phyloP scores from a whole-genome alignment of 2,888 invertebrate species.

The Schrankia costaestrigalis region DNA sequence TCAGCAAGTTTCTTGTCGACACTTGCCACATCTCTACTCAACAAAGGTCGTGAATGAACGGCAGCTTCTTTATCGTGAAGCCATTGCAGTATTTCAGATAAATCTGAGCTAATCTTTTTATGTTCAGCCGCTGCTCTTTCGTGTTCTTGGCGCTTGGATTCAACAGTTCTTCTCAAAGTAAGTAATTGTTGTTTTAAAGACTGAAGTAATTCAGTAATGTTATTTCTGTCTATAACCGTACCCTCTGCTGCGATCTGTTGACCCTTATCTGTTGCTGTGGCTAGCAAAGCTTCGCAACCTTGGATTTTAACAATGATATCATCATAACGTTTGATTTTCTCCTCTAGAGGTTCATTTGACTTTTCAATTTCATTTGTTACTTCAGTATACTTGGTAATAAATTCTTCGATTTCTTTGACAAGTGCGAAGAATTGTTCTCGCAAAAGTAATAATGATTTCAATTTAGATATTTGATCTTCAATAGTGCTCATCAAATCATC shows the following conservation, averaged over 20 bases:
- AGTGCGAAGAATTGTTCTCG: slow-evolving; percentile 94
- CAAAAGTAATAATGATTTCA: slow-evolving; percentile 88
- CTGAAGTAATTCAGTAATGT: slow-evolving; percentile 92
- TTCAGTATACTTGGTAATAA: slow-evolving; percentile 92
- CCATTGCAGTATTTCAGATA: slow-evolving; percentile 91
- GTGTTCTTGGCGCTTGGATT: slow-evolving; percentile 92
- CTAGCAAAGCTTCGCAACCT: slow-evolving; percentile 92
- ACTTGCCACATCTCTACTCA: slow-evolving; percentile 88
- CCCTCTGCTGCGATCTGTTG: slow-evolving; percentile 96
- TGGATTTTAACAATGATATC: slow-evolving; percentile 92
- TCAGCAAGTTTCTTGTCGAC: slow-evolving; percentile 91
- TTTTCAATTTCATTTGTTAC: slow-evolving; percentile 92
- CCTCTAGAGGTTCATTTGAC: slow-evolving; percentile 89
- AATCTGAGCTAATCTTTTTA: slow-evolving; percentile 89
- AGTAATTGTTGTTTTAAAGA: slow-evolving; percentile 91
- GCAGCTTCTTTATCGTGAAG: slow-evolving; percentile 90
- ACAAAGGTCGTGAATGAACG: slow-evolving; percentile 90
- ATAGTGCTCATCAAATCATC: slow-evolving; percentile 92
- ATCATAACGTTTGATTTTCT: slow-evolving; percentile 93
- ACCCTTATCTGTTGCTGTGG: slow-evolving; percentile 94
- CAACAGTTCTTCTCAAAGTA: slow-evolving; percentile 88
- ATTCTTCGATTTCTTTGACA: slow-evolving; percentile 92
- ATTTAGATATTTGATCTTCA: slow-evolving; percentile 91
- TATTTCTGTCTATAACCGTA: slow-evolving; percentile 91
- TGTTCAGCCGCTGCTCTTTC: slow-evolving; percentile 94